phyloP scores from a whole-genome alignment of 2,797 vertebrate genomes.

The Enteromius treurensis region DNA sequence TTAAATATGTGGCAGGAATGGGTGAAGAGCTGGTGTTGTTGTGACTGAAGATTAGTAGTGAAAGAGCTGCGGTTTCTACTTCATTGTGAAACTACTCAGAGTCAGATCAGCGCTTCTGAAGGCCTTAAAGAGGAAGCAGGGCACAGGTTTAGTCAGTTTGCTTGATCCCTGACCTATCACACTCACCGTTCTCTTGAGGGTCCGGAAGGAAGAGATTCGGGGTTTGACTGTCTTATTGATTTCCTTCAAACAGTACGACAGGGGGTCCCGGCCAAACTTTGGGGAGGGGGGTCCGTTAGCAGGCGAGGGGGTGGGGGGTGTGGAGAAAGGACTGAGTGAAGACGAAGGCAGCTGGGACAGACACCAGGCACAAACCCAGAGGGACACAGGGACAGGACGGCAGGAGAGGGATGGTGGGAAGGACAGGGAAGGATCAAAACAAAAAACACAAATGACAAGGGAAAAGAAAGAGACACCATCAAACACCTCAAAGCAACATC shows the following conservation, averaged over 20 bases:
- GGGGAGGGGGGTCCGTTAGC: conserved; percentile 92
- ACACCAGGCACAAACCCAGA: conserved; percentile 72
- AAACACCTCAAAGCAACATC: conserved; percentile 79
- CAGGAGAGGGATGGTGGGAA: conserved; percentile 55
- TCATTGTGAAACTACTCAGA: conserved; percentile 34
- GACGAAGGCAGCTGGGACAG: conserved; percentile 70
- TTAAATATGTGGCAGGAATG: background rate
- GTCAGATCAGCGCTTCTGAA: conserved; percentile 18
- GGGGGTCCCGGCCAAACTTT: conserved; percentile 89
- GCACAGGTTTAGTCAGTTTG: conserved; percentile 35
- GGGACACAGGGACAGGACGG: conserved; percentile 58
- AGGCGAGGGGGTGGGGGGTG: conserved; percentile 79
- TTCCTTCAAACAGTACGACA: conserved; percentile 95
- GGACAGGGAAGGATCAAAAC: conserved; percentile 24
- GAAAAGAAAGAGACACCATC: conserved; percentile 81
- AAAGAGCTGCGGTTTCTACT: conserved; percentile 30
- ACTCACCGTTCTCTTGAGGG: conserved; percentile 91
- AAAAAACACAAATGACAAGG: conserved; percentile 72
- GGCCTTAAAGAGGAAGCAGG: conserved; percentile 40
- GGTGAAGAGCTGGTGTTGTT: conserved; percentile 12
- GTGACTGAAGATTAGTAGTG: conserved; percentile 8
- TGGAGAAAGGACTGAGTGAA: conserved; percentile 77
- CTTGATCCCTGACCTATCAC: conserved; percentile 58
- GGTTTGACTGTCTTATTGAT: conserved; percentile 98
- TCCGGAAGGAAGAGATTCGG: conserved; percentile 92